Evolutionary conservation across 2,888 invertebrate genomes (phyloP), one percentile per base, ranked within the genome.

Genomic region (Sycophila texana): DNA sequence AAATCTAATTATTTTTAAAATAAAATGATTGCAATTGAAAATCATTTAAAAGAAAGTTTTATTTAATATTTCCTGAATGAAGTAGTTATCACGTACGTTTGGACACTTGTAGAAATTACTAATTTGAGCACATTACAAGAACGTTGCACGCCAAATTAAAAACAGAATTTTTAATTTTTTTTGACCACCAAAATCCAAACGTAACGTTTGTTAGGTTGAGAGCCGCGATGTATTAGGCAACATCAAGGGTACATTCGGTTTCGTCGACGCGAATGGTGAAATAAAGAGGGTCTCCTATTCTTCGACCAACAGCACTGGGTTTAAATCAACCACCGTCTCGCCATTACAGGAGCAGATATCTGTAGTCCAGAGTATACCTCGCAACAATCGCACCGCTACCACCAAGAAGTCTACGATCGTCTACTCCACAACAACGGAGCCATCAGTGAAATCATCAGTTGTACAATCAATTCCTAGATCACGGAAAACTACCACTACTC

Each of bases 221-320:
- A 96, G 95, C 86, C 92, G 96, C 82, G 95, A 95, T 89, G 95
- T 95, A 67, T 91, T 94, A 81, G 96, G 96, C 12, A 95, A 95
- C 88, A 95, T 96, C 82, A 96, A 95, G 89, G 96, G 96, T 58
- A 96, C 96, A 72, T 96, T 95, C 86, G 96, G 96, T 61, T 96
- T 95, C 89, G 92, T 96, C 68, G 96, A 96, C 86, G 94, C 94
- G 77, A 93, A 93, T 86, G 96, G 96, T 10, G 94, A 95, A 88
- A 93, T 96, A 77, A 96, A 96, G 91, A 92, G 95, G 77, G 95
- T 96, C 73, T 95, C 96, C 0, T 96, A 96, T 89, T 92, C 92
- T 30, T 93, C 93, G 18, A 93, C 92, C 81, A 92, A 93, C 82
- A 92, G 91, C 70, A 91, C 92, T 7, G 92, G 90, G 74, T 90